A percentile compares a stretch with the other conserved stretches of the same genome.
Evolutionary conservation across 2,888 invertebrate species (phyloP).

Genomic region (Noctua comes): DNA sequence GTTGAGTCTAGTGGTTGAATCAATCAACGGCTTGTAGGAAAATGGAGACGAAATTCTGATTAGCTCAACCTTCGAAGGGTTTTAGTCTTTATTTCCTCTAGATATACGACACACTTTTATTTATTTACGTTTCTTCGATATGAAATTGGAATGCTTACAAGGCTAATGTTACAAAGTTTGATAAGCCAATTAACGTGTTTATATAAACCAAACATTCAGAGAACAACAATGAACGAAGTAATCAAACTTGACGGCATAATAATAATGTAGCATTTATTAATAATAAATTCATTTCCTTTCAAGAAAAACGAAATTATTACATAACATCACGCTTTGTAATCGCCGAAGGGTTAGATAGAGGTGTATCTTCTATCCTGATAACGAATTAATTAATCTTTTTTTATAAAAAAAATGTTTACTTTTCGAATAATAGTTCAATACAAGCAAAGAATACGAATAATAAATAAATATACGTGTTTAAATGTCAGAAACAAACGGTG

Average conservation of each 20-base stretch:
- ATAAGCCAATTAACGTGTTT: not conserved
- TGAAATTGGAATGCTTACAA: slow-evolving; percentile 8
- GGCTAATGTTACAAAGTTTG: not conserved
- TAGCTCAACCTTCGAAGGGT: slow-evolving; percentile 33
- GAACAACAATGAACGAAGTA: not conserved
- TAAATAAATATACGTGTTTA: not conserved
- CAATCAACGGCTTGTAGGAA: slow-evolving; percentile 45
- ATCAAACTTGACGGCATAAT: not conserved
- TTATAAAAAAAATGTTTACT: not conserved
- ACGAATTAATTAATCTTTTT: no score
- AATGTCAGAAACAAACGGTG: not conserved
- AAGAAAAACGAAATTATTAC: not conserved
- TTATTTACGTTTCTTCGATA: slow-evolving; percentile 3
- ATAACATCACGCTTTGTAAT: no score
- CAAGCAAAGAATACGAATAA: not conserved
- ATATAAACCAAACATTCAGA: not conserved
- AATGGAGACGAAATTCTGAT: slow-evolving; percentile 42
- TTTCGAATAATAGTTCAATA: no score
- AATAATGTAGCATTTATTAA: not conserved
- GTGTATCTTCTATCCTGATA: no score
- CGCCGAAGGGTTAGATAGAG: no score
- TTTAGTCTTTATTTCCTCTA: slow-evolving; percentile 23
- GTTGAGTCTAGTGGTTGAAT: slow-evolving; percentile 34
- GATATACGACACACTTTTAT: not conserved
- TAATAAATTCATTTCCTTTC: not conserved